Percentiles rank a stretch among this genome's conserved stretches.
Evolutionary conservation across 2,797 vertebrate genomes (phyloP).

Genomic region (Oryzias sinensis): DNA sequence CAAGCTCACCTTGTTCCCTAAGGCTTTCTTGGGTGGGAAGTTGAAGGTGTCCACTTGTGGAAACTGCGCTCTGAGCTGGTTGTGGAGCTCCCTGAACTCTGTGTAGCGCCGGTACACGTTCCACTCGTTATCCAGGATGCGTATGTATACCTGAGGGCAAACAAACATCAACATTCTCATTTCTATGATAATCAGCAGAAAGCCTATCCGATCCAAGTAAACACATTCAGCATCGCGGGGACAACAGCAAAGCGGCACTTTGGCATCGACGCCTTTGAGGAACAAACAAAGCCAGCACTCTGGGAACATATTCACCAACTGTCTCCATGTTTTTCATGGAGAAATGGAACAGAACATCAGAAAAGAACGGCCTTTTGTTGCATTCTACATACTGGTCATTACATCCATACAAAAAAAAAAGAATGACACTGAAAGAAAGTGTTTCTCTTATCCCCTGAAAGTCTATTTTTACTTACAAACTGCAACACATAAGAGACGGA

Average conservation of each 20-base stretch:
- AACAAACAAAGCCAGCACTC: not conserved
- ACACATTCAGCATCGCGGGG: not conserved
- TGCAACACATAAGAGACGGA: slow-evolving; percentile 33
- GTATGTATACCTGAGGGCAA: slow-evolving; percentile 88
- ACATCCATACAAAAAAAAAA: slow-evolving; percentile 14
- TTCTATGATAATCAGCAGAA: not conserved
- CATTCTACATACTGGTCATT: slow-evolving; percentile 9
- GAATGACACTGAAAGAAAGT: slow-evolving; percentile 24
- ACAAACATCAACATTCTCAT: slow-evolving; percentile 6
- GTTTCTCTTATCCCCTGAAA: slow-evolving; percentile 16
- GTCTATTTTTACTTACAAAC: slow-evolving; percentile 43
- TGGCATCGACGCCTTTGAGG: not conserved
- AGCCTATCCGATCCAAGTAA: not conserved
- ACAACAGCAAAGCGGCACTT: not conserved
- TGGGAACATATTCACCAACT: not conserved
- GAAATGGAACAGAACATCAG: not conserved
- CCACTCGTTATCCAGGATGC: slow-evolving; percentile 98
- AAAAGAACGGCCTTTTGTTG: not conserved
- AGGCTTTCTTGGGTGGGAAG: slow-evolving; percentile 98
- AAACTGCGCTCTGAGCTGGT: slow-evolving; percentile 85
- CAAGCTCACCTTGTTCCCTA: slow-evolving; percentile 93
- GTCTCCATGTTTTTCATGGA: not conserved
- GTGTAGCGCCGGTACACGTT: slow-evolving; percentile 94
- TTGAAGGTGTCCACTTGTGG: slow-evolving; percentile 88
- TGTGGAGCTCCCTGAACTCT: slow-evolving; percentile 91